Conservation (phyloP, 1,140 invertebrate genomes). For the Procambarus clarkii region DNA sequence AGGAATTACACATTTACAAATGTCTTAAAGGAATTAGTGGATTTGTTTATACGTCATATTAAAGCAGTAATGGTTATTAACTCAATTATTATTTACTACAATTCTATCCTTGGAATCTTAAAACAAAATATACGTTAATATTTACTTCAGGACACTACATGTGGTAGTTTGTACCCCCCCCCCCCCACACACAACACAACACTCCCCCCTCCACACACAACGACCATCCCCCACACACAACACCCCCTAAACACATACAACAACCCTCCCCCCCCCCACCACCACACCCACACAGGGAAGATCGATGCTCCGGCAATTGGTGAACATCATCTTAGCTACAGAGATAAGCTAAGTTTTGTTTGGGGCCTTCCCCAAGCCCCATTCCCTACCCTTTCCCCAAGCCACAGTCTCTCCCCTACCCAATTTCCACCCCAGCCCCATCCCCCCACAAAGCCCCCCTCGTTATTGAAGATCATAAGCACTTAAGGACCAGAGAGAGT, state of each 20-base stretch:
- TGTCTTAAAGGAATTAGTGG: no score
- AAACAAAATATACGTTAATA: no score
- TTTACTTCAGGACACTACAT: no score
- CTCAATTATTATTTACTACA: no score
- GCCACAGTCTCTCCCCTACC: not conserved
- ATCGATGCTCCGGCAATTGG: not conserved
- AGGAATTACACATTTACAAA: no score
- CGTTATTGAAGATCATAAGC: slow-evolving; percentile 4
- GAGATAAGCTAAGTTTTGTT: not conserved
- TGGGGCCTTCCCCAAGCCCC: not conserved
- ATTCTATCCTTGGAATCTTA: no score
- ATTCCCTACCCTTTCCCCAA: not conserved
- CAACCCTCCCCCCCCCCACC: no score
- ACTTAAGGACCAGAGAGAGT: not conserved
- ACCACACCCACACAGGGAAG: no score
- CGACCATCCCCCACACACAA: not conserved
- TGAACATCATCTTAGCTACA: not conserved
- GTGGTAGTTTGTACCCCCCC: no score
- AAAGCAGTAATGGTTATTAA: no score
- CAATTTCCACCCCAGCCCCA: no score
- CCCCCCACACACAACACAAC: not conserved
- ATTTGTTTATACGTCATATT: no score
- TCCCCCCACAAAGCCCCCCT: not conserved
- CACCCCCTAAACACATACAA: not conserved
- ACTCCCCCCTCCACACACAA: not conserved